A percentile compares a stretch with the other conserved stretches of the same genome.
phyloP scores from a whole-genome alignment of 1,140 invertebrate species.

The Wasmannia auropunctata region DNA sequence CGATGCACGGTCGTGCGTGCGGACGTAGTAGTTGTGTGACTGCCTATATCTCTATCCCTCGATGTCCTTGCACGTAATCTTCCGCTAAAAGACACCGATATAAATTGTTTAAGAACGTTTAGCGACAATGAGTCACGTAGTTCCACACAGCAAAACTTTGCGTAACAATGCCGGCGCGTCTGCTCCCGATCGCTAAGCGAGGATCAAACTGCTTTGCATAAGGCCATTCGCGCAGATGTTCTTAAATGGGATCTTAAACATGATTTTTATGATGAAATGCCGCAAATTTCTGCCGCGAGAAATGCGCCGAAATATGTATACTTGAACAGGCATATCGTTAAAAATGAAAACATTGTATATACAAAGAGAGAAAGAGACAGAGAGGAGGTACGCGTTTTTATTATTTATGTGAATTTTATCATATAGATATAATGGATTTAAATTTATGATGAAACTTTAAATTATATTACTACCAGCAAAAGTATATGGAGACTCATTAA shows the following conservation, averaged over 20 bases:
- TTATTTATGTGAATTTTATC: not conserved
- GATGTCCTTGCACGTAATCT: constrained; percentile 52
- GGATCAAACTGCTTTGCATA: constrained; percentile 26
- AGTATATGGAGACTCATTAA: not conserved
- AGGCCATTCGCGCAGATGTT: constrained; percentile 5
- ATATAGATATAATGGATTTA: not conserved
- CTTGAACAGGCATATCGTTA: not conserved
- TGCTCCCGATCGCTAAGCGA: constrained; percentile 47
- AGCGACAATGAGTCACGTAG: constrained; percentile 59
- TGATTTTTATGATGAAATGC: not conserved
- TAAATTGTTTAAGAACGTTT: constrained; percentile 51
- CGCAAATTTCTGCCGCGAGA: not conserved
- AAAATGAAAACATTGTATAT: not conserved
- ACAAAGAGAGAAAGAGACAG: not conserved
- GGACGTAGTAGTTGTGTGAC: not conserved
- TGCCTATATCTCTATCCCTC: constrained; percentile 24
- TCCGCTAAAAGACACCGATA: constrained; percentile 34
- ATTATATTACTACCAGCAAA: not conserved
- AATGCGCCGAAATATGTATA: not conserved
- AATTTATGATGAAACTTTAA: not conserved
- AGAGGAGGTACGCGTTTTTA: not conserved
- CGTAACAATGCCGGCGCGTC: constrained; percentile 47
- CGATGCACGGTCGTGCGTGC: not conserved
- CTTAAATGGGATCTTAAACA: not conserved
- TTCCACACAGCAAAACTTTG: constrained; percentile 34